These are phyloP conservation scores for Dolichopus griseipennis DNA, from an alignment of 2,888 invertebrate genomes.

Conservation along the genomic window DNA sequence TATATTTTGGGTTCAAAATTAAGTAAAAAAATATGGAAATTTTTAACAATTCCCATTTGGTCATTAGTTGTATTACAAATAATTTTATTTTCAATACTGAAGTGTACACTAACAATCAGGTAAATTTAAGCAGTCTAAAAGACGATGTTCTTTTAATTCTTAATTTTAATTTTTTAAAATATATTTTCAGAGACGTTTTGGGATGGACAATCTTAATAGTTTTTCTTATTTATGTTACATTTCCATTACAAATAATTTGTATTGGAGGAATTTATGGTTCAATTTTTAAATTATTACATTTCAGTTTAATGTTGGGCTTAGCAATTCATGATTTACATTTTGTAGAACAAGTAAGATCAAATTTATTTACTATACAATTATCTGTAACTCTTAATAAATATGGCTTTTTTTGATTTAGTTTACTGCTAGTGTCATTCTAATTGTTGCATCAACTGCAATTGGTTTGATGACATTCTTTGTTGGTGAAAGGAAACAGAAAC, in stretches of 20 bases:
- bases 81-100: neutral
- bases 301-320: slow-evolving; percentile 50
- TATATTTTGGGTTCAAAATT: neutral
- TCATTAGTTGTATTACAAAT: neutral
- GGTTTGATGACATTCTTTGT: slow-evolving; percentile 66
- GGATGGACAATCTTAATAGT: slow-evolving; percentile 65
- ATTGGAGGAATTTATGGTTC: slow-evolving; percentile 51
- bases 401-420: slow-evolving; percentile 54
- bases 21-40: neutral
- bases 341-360: slow-evolving; percentile 48
- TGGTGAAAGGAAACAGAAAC: slow-evolving; percentile 76
- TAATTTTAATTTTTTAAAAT: neutral
- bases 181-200: slow-evolving; percentile 50
- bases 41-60: neutral
- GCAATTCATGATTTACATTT: slow-evolving; percentile 47
- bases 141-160: neutral
- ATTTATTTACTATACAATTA: neutral
- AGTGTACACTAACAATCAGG: neutral
- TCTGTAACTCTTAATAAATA: no score
- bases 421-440: slow-evolving; percentile 59
- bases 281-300: slow-evolving; percentile 53
- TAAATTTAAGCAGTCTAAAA: neutral
- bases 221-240: slow-evolving; percentile 63
- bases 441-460: slow-evolving; percentile 63
- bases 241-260: slow-evolving; percentile 58